Percentiles rank a stretch among this genome's conserved stretches.
These are phyloP conservation scores for Diplolepis rosae DNA, from an alignment of 2,888 invertebrate species.

Conservation along the genomic window DNA sequence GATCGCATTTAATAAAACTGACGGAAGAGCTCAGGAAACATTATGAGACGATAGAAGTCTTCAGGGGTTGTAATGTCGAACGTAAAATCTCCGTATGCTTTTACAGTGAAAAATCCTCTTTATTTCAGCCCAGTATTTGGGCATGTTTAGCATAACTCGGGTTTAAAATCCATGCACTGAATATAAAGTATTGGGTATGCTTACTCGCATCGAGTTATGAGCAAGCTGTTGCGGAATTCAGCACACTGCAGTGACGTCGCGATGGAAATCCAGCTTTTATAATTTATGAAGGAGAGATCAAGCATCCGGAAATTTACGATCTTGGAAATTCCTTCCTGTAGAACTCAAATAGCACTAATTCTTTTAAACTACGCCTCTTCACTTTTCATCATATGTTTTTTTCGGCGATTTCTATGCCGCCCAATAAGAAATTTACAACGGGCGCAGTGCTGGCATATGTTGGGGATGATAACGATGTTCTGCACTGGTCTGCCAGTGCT, in stretches of 20 bases:
- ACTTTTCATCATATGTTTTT: too few relatives aligned
- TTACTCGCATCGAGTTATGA: conserved; percentile 22
- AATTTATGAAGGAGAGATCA: conserved; percentile 24
- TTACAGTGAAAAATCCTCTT: neutral
- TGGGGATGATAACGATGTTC: too few relatives aligned
- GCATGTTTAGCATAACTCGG: conserved; percentile 25
- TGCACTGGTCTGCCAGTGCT: too few relatives aligned
- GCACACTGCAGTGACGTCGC: conserved; percentile 11
- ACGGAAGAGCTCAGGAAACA: neutral
- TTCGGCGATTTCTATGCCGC: too few relatives aligned
- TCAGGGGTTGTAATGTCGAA: neutral
- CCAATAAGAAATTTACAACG: too few relatives aligned
- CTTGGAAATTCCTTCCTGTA: neutral
- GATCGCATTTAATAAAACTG: neutral
- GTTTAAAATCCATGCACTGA: conserved; percentile 26
- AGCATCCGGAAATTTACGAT: conserved; percentile 8
- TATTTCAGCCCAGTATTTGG: conserved; percentile 23
- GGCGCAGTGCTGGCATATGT: too few relatives aligned
- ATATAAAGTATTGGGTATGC: conserved; percentile 18
- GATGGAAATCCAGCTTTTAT: conserved; percentile 13
- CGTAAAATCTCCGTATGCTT: conserved; percentile 5
- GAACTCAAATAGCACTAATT: too few relatives aligned
- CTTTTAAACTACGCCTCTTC: neutral
- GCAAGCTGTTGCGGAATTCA: conserved; percentile 29
- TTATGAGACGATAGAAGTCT: neutral